Evolutionary conservation across 2,888 invertebrate species (phyloP).

Genomic region (Conistra vaccinii): DNA sequence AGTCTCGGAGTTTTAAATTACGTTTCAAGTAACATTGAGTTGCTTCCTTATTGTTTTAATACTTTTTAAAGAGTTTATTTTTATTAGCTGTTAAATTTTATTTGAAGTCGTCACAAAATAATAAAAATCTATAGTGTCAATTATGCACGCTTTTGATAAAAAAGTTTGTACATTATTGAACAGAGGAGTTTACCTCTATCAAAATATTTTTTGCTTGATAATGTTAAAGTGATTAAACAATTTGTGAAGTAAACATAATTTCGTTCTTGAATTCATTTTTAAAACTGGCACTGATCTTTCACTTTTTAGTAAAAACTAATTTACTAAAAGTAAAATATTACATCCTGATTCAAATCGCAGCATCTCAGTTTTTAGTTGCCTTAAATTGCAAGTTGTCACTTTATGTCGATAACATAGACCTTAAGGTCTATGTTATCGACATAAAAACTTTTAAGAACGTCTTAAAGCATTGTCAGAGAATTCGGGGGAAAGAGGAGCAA

Average conservation of each 20-base stretch:
- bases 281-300: not conserved
- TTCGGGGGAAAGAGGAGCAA: not conserved
- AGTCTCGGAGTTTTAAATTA: conserved; percentile 31
- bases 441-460: not conserved
- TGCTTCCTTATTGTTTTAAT: conserved; percentile 16
- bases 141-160: not conserved
- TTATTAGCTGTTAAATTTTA: not conserved
- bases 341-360: not conserved
- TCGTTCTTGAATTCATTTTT: not conserved
- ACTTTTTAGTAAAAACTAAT: not conserved
- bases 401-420: no score
- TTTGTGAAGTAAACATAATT: not conserved
- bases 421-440: not conserved
- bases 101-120: not conserved
- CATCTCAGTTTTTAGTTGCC: not conserved
- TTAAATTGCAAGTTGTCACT: not conserved
- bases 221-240: not conserved
- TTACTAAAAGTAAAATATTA: not conserved
- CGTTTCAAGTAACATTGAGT: conserved; percentile 22
- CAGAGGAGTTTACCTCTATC: not conserved
- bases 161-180: not conserved
- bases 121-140: not conserved
- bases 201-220: not conserved
- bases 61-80: not conserved
- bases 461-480: not conserved